These are phyloP conservation scores for Plebejus argus DNA, from an alignment of 2,888 invertebrate species.

Conservation along the genomic window DNA sequence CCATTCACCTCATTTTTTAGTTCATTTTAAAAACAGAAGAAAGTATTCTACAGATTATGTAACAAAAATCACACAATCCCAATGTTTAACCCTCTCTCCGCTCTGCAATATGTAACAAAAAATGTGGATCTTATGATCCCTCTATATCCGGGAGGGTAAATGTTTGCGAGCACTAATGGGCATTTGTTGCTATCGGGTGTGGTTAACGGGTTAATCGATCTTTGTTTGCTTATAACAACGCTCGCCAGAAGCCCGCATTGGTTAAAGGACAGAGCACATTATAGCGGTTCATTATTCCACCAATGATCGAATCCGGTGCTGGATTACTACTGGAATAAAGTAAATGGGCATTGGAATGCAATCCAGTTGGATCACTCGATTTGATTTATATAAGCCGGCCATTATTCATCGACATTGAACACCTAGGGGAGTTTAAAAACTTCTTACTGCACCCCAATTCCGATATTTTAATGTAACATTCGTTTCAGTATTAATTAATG, in stretches of 20 bases:
- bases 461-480: too few species aligned
- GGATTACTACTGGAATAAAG: too few species aligned
- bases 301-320: too few species aligned
- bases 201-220: conserved; percentile 57
- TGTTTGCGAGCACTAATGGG: conserved; percentile 56
- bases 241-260: conserved; percentile 11
- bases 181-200: conserved; percentile 42
- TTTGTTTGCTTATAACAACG: conserved; percentile 48
- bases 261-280: neutral
- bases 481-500: too few species aligned
- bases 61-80: neutral
- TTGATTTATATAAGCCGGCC: too few species aligned
- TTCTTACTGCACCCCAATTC: too few species aligned
- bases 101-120: neutral
- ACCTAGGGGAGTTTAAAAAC: too few species aligned
- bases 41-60: neutral
- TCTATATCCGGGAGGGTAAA: conserved; percentile 42
- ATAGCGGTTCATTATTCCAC: neutral
- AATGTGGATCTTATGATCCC: conserved; percentile 16
- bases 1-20: too few species aligned
- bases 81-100: neutral
- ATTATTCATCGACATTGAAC: neutral
- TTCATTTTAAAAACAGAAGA: too few species aligned
- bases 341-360: too few species aligned
- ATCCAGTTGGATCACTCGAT: too few species aligned